A percentile compares a stretch with the other conserved stretches of the same genome.
These are phyloP conservation scores for Echinops telfairi DNA, from an alignment of 2,113 vertebrate genomes.

Conservation along the genomic window DNA sequence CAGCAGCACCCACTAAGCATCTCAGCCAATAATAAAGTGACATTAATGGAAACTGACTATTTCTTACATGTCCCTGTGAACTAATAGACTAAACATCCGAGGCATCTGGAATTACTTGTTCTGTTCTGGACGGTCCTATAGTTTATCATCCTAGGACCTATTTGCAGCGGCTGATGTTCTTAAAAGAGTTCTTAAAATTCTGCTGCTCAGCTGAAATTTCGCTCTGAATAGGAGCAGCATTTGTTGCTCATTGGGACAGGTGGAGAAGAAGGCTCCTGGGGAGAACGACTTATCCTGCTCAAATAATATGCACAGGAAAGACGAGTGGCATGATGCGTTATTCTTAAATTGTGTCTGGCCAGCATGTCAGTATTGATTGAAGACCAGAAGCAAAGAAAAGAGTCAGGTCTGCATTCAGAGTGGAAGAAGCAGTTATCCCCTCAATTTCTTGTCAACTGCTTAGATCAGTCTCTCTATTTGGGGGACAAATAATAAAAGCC, in stretches of 20 bases:
- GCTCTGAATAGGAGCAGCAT: not conserved
- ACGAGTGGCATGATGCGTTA: not conserved
- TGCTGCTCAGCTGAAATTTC: not conserved
- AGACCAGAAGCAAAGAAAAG: slow-evolving; percentile 50
- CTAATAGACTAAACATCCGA: slow-evolving; percentile 67
- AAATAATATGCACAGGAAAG: not conserved
- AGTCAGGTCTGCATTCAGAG: slow-evolving; percentile 48
- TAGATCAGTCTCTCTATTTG: slow-evolving; percentile 49
- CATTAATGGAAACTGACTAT: slow-evolving; percentile 74
- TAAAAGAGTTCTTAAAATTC: slow-evolving; percentile 55
- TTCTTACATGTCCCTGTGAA: slow-evolving; percentile 72
- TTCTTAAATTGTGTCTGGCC: slow-evolving; percentile 61
- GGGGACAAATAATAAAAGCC: slow-evolving; percentile 63
- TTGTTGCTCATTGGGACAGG: slow-evolving; percentile 60
- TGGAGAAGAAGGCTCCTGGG: slow-evolving; percentile 48
- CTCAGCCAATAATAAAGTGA: slow-evolving; percentile 47
- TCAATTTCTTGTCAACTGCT: slow-evolving; percentile 42
- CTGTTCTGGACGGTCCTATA: slow-evolving; percentile 17
- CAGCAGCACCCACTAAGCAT: slow-evolving; percentile 46
- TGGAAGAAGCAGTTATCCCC: slow-evolving; percentile 53
- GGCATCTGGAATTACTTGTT: slow-evolving; percentile 73
- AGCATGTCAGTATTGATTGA: slow-evolving; percentile 50
- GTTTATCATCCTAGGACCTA: slow-evolving; percentile 22
- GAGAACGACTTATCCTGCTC: not conserved
- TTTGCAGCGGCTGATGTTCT: slow-evolving; percentile 48